These are phyloP conservation scores for Rhingia rostrata DNA, from an alignment of 2,888 invertebrate species.

Conservation along the genomic window DNA sequence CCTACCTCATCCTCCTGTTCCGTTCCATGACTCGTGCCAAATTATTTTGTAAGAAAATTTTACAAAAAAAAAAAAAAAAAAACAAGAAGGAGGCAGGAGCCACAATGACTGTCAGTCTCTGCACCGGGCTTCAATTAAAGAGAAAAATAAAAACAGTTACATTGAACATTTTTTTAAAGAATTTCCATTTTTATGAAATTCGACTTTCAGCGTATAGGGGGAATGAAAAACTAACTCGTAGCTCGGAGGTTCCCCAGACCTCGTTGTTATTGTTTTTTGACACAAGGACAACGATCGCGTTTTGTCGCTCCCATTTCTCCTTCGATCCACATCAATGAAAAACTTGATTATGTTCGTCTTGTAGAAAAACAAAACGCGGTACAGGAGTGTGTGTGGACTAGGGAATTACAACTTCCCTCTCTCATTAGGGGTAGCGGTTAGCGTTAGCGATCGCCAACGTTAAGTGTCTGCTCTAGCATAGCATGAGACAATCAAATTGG, in stretches of 20 bases:
- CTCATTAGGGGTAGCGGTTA: slow-evolving; percentile 9
- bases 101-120: too few species aligned
- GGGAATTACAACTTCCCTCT: slow-evolving; percentile 20
- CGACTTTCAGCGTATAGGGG: too few species aligned
- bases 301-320: slow-evolving; percentile 56
- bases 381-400: background rate
- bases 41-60: slow-evolving; percentile 14
- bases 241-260: slow-evolving; percentile 9
- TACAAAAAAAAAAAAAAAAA: background rate
- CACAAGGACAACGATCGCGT: slow-evolving; percentile 35
- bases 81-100: slow-evolving; percentile 38
- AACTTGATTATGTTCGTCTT: slow-evolving; percentile 38
- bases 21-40: slow-evolving; percentile 66
- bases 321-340: slow-evolving; percentile 46
- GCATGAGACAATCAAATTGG: slow-evolving; percentile 22
- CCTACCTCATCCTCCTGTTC: background rate
- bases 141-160: slow-evolving; percentile 22
- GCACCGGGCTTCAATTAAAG: slow-evolving; percentile 15
- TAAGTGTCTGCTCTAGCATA: slow-evolving; percentile 55
- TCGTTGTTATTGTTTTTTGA: background rate
- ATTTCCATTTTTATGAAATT: slow-evolving; percentile 1
- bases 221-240: slow-evolving; percentile 10
- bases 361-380: background rate
- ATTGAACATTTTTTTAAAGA: background rate
- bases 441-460: background rate